These are phyloP conservation scores for Vanessa cardui DNA, from an alignment of 2,888 invertebrate genomes.

Conservation along the genomic window DNA sequence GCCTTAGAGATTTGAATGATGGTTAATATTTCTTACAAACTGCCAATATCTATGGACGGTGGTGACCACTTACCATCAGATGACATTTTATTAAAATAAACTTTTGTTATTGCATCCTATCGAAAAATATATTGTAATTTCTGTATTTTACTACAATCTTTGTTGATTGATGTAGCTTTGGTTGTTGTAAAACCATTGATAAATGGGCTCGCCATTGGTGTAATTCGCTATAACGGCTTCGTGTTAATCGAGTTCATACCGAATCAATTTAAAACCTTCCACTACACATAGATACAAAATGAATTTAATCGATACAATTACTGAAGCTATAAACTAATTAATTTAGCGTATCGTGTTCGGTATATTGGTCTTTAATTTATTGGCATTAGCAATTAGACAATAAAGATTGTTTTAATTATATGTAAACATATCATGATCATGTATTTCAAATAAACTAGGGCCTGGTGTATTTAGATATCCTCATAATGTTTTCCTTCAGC, in stretches of 20 bases:
- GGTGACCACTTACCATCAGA: no score
- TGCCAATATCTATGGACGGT: no score
- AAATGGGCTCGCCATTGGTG: constrained; percentile 3
- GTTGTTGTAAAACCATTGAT: constrained; percentile 5
- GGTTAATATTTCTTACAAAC: no score
- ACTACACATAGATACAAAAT: background rate
- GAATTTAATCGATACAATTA: background rate
- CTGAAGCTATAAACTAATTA: constrained; percentile 1
- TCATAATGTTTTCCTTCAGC: no score
- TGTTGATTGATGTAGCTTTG: constrained; percentile 8
- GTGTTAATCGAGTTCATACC: constrained; percentile 10
- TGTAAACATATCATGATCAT: background rate
- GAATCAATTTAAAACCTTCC: constrained; percentile 4
- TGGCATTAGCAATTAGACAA: background rate
- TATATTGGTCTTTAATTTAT: constrained; percentile 1
- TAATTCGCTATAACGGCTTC: constrained; percentile 4
- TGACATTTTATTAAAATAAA: no score
- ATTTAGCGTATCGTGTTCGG: background rate
- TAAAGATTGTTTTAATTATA: background rate
- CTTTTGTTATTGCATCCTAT: no score
- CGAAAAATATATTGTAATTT: background rate
- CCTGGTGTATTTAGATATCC: no score
- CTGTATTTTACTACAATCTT: background rate
- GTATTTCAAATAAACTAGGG: background rate
- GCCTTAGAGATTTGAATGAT: no score